These are phyloP conservation scores for Eucera pruinosa DNA, from an alignment of 2,888 invertebrate genomes.

Conservation along the genomic window DNA sequence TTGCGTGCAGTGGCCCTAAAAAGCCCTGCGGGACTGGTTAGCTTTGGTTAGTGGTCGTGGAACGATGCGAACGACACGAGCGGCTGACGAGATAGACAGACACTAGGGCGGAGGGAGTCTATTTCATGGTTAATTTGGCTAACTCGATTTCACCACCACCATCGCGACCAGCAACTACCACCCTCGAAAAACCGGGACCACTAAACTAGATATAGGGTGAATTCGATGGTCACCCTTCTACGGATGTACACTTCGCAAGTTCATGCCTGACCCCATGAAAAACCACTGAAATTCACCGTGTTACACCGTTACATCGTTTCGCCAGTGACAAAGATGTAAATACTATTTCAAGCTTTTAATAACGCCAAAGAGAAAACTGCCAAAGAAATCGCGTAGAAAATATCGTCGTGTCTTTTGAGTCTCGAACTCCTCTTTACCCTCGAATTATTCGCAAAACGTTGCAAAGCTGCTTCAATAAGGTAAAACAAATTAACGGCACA, in stretches of 20 bases:
- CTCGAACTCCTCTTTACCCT: background rate
- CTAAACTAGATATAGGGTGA: conserved; percentile 73
- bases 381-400: background rate
- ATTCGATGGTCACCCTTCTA: conserved; percentile 68
- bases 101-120: conserved; percentile 83
- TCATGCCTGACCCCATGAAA: conserved; percentile 13
- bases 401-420: background rate
- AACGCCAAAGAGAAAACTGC: background rate
- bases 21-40: conserved; percentile 74
- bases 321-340: conserved; percentile 1
- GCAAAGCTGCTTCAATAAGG: background rate
- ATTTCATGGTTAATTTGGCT: conserved; percentile 85
- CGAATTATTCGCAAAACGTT: conserved; percentile 3
- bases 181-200: conserved; percentile 73
- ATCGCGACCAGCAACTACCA: conserved; percentile 67
- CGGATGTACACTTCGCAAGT: conserved; percentile 52
- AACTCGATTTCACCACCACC: conserved; percentile 82
- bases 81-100: conserved; percentile 77
- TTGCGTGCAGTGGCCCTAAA: conserved; percentile 70
- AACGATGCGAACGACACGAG: conserved; percentile 76
- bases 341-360: background rate
- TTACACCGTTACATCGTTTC: background rate
- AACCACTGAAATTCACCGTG: conserved; percentile 13
- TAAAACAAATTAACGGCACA: conserved; percentile 20
- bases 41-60: conserved; percentile 71